Evolutionary conservation across 1,140 invertebrate genomes (phyloP).

Genomic region (Cepaea nemoralis): DNA sequence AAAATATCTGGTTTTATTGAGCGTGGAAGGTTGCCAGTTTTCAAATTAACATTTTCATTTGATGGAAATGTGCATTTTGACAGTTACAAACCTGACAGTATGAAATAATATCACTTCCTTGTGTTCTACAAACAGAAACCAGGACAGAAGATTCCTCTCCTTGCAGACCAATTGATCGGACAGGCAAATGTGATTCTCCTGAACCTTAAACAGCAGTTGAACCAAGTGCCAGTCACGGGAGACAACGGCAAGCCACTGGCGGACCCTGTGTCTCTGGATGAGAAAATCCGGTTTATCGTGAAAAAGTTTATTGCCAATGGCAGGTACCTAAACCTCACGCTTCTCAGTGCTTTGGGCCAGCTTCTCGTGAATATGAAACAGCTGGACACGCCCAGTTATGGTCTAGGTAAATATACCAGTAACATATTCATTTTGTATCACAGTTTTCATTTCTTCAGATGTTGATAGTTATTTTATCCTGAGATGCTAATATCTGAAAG

Average conservation of each 20-base stretch:
- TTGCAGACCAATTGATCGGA: constrained; percentile 62
- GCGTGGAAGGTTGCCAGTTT: too few relatives aligned
- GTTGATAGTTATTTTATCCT: too few relatives aligned
- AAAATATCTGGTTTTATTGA: too few relatives aligned
- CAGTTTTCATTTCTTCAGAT: too few relatives aligned
- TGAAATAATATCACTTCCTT: too few relatives aligned
- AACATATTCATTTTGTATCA: too few relatives aligned
- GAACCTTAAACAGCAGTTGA: constrained; percentile 57
- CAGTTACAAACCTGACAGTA: too few relatives aligned
- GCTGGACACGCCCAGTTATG: background rate
- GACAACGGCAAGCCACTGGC: constrained; percentile 16
- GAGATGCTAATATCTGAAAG: too few relatives aligned
- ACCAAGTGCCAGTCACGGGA: constrained; percentile 37
- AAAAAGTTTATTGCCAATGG: constrained; percentile 39
- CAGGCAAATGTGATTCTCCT: constrained; percentile 62
- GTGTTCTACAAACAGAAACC: constrained; percentile 33
- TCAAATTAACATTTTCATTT: too few relatives aligned
- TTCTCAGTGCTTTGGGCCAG: constrained; percentile 33
- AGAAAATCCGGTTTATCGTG: constrained; percentile 3
- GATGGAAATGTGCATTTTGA: too few relatives aligned
- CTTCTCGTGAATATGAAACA: constrained; percentile 31
- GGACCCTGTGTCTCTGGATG: constrained; percentile 2
- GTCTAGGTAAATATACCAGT: background rate
- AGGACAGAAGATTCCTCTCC: constrained; percentile 51
- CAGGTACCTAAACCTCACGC: constrained; percentile 26